phyloP scores from a whole-genome alignment of 2,797 vertebrate genomes.

The Clarias laeviceps region DNA sequence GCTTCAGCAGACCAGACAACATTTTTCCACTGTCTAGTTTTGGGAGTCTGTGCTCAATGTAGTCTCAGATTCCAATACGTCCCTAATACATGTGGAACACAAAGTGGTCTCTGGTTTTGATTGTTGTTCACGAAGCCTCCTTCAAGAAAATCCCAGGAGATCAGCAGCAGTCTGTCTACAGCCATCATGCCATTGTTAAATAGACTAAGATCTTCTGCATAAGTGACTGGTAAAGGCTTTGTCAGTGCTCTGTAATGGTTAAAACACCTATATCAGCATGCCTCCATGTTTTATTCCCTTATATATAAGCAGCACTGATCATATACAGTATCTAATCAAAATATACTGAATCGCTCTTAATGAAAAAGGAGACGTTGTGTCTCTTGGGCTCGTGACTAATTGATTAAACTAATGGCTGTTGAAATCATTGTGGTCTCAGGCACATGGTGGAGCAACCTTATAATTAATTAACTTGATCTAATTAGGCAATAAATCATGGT shows the following conservation, averaged over 20 bases:
- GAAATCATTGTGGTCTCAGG: constrained; percentile 34
- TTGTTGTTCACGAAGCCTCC: too few relatives aligned
- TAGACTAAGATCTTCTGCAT: neutral
- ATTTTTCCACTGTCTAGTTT: neutral
- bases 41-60: neutral
- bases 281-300: neutral
- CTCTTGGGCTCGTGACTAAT: constrained; percentile 38
- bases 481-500: constrained; percentile 41
- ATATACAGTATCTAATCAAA: neutral
- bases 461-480: constrained; percentile 54
- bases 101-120: neutral
- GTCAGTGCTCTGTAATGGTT: neutral
- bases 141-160: neutral
- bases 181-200: neutral
- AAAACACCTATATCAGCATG: neutral
- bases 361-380: constrained; percentile 22
- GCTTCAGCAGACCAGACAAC: neutral
- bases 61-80: neutral
- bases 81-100: neutral
- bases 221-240: too few relatives aligned
- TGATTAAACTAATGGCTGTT: constrained; percentile 43
- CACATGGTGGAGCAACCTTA: constrained; percentile 37
- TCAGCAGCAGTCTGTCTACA: neutral
- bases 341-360: constrained; percentile 22
- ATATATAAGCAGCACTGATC: neutral